Conservation (phyloP, 2,888 invertebrate genomes). For the Brachyptera risi region DNA sequence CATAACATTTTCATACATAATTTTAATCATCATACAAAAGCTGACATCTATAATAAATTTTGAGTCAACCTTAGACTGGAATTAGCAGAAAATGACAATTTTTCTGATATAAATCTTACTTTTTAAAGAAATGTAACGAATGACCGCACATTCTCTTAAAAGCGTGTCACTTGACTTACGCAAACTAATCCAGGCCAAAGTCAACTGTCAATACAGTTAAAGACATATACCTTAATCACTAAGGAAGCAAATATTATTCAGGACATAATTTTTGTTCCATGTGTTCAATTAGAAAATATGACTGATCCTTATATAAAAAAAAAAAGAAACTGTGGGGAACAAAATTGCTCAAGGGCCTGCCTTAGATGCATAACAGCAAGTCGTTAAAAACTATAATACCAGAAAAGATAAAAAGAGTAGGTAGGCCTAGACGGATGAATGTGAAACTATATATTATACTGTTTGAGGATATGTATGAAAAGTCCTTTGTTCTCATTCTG, state of each 20-base stretch:
- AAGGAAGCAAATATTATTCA: constrained; percentile 25
- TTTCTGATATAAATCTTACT: too few species aligned
- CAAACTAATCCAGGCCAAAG: constrained; percentile 1
- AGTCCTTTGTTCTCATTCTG: not conserved
- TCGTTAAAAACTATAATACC: constrained; percentile 19
- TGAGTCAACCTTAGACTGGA: constrained; percentile 15
- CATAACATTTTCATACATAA: constrained; percentile 14
- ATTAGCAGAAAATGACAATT: constrained; percentile 1
- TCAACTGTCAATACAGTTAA: constrained; percentile 10
- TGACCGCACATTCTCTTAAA: too few species aligned
- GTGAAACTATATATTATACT: constrained; percentile 4
- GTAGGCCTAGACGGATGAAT: too few species aligned
- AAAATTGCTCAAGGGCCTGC: constrained; percentile 24
- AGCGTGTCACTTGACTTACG: not conserved
- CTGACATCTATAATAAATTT: constrained; percentile 14
- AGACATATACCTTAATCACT: constrained; percentile 8
- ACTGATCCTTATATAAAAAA: constrained; percentile 4
- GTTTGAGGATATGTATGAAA: constrained; percentile 7
- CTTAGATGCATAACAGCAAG: constrained; percentile 15
- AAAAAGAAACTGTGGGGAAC: constrained; percentile 24
- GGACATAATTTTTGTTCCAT: constrained; percentile 19
- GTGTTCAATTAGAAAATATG: not conserved
- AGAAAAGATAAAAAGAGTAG: constrained; percentile 6
- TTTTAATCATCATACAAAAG: constrained; percentile 22
- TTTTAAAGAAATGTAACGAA: too few species aligned